phyloP scores from a whole-genome alignment of 2,113 vertebrate species.

The Egretta garzetta region DNA sequence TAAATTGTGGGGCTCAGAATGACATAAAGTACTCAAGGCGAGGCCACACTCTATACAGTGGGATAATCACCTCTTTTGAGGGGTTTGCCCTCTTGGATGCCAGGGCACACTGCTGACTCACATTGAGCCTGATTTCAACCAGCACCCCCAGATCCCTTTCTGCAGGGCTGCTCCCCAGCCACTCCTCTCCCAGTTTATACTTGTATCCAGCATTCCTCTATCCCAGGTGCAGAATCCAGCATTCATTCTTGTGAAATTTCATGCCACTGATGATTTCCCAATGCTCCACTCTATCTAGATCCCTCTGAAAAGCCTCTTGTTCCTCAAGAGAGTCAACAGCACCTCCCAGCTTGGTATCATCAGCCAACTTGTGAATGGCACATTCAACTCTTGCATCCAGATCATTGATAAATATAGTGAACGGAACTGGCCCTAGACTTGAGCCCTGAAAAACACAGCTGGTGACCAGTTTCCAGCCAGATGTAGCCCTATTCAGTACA shows the following conservation, averaged over 20 bases:
- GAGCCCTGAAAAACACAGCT: not conserved
- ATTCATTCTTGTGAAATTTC: not conserved
- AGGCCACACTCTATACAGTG: accelerated
- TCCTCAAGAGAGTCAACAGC: not conserved
- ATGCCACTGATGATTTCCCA: not conserved
- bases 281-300: not conserved
- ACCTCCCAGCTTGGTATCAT: not conserved
- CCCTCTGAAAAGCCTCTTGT: not conserved
- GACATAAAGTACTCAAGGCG: not conserved
- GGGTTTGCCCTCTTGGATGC: not conserved
- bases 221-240: not conserved
- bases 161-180: not conserved
- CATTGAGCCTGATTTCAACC: not conserved
- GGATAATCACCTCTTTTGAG: not conserved
- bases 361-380: not conserved
- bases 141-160: not conserved
- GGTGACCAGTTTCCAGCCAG: accelerated
- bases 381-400: not conserved
- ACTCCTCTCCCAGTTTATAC: not conserved
- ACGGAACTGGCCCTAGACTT: not conserved
- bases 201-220: not conserved
- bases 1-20: not conserved
- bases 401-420: not conserved
- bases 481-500: not conserved
- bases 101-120: not conserved